A percentile compares a stretch with the other conserved stretches of the same genome.
These are phyloP conservation scores for Drosophila kepulauana DNA, from an alignment of 1,140 invertebrate genomes.

Conservation along the genomic window DNA sequence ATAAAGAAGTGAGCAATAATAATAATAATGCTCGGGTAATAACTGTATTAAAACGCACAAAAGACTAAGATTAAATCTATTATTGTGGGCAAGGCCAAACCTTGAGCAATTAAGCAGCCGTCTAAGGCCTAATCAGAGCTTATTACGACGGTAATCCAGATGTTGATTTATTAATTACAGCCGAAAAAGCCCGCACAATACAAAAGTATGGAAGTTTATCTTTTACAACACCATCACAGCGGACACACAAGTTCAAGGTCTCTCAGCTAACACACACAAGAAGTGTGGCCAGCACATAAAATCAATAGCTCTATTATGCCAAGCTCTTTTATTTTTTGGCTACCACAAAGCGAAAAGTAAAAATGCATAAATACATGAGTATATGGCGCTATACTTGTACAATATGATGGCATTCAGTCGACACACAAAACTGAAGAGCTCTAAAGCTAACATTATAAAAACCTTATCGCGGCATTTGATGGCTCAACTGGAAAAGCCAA, in stretches of 20 bases:
- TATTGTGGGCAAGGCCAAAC: constrained; percentile 24
- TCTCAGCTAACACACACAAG: not conserved
- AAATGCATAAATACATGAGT: constrained; percentile 8
- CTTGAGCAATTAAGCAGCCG: constrained; percentile 23
- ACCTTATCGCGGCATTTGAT: constrained; percentile 33
- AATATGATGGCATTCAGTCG: not conserved
- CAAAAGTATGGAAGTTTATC: constrained; percentile 14
- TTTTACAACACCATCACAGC: constrained; percentile 17
- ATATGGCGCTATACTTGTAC: not conserved
- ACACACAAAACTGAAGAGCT: constrained; percentile 22
- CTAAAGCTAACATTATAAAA: constrained; percentile 30
- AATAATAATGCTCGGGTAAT: not conserved
- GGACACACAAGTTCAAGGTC: constrained; percentile 27
- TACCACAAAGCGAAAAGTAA: constrained; percentile 1
- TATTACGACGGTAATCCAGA: constrained; percentile 23
- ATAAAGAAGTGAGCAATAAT: constrained; percentile 1
- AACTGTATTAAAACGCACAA: constrained; percentile 9
- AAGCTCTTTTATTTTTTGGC: not conserved
- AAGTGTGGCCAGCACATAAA: constrained; percentile 10
- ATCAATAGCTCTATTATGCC: constrained; percentile 36
- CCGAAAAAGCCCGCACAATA: constrained; percentile 10
- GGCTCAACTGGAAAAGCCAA: constrained; percentile 35
- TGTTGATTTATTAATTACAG: constrained; percentile 43
- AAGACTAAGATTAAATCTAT: constrained; percentile 17
- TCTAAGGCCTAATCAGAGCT: constrained; percentile 21